Base-by-base conservation (phyloP, 2,113 vertebrate genomes). In the Hiodon tergisus region DNA sequence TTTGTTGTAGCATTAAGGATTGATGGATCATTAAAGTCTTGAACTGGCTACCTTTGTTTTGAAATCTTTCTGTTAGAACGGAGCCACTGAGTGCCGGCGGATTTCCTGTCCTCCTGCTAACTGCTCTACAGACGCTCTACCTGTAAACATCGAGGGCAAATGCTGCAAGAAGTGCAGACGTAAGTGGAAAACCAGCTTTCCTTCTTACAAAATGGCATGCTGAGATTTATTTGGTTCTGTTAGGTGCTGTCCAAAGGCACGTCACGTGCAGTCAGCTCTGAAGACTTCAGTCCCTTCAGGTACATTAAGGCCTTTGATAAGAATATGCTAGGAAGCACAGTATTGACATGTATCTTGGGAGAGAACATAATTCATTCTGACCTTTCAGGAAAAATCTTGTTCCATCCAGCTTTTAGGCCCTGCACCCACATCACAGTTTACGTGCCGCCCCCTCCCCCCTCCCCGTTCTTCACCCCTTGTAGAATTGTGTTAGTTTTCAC, bases 101-200 rank as follows among this genome's bases (percentile, higher is more conserved):
- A 94, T 98, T 80, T 92, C 94, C 74, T 98, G 97, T 78, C 92
- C 94, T 1, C 92, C 91, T 1, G 85, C 94, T 0, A 92, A 86
- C 9, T 98, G 97, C 71, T 93, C 95, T 1, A 87, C 92, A 0
- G 94, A 95, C 67, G 86, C 87, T 3, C 90, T 97, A 6, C 94
- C 95, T 0, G 93, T 98, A 8, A 95, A 94, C 0, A 77, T 95
- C 2, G 82, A 90, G 0, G 90, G 88, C 16, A 92, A 93, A 60
- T 98, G 97, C 86, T 98, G 96, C 84, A 98, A 94, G 85, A 89
- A 91, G 50, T 98, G 96, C 87, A 88, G 89, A 85, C 94, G 97
- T 98, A 82, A 93, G 96, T 95, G 71, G 9, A 54, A 17, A 55
- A 17, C 17, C 8, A 14, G 4, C 48, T 6, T 11, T 65, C 9